phyloP scores from a whole-genome alignment of 2,797 vertebrate genomes.

The Dromococcyx pavoninus region DNA sequence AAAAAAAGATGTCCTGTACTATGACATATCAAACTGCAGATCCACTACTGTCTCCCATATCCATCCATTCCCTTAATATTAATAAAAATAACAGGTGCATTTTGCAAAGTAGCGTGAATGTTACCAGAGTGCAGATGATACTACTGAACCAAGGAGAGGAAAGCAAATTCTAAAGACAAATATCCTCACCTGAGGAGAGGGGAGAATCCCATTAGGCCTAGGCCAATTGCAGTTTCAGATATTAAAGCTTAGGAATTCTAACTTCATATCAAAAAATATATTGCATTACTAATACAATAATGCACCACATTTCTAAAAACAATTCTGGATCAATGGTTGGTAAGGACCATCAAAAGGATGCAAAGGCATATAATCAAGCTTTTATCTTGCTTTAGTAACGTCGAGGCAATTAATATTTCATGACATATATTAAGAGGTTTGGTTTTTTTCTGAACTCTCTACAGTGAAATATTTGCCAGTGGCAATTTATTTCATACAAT shows the following conservation, averaged over 20 bases:
- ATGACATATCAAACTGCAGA: background rate
- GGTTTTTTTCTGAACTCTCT: constrained; percentile 57
- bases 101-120: background rate
- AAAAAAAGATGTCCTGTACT: background rate
- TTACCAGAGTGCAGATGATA: background rate
- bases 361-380: constrained; percentile 45
- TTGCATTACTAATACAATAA: constrained; percentile 2
- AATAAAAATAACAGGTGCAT: background rate
- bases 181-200: background rate
- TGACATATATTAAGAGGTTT: constrained; percentile 1
- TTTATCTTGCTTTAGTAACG: constrained; percentile 55
- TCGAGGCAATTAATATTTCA: constrained; percentile 68
- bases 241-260: background rate
- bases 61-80: background rate
- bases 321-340: background rate
- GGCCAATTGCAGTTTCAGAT: background rate
- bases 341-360: constrained; percentile 39
- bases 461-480: constrained; percentile 67
- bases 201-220: background rate
- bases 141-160: background rate
- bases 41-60: background rate
- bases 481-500: constrained; percentile 66
- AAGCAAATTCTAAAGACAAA: background rate
- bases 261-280: background rate
- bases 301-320: constrained; percentile 1